Conservation (phyloP, 2,888 invertebrate genomes). For the Sesia bembeciformis region DNA sequence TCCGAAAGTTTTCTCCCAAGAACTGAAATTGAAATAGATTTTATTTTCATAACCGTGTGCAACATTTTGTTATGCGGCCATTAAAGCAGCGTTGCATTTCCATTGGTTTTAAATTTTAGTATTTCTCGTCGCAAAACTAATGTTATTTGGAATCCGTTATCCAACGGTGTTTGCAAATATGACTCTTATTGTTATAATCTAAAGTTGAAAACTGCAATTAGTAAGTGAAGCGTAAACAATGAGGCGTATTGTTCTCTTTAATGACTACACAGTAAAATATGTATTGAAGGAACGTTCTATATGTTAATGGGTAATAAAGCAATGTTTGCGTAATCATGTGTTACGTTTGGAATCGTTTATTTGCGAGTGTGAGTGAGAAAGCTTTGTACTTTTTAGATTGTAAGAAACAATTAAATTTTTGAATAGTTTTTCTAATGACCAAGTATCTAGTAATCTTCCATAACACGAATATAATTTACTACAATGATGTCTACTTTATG, state of each 20-base stretch:
- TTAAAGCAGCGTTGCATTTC: not conserved
- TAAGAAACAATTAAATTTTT: too few relatives aligned
- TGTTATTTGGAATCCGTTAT: not conserved
- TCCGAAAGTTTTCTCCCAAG: too few relatives aligned
- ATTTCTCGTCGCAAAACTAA: not conserved
- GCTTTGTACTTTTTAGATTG: too few relatives aligned
- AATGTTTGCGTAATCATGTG: constrained; percentile 13
- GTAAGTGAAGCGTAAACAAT: not conserved
- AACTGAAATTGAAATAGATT: too few relatives aligned
- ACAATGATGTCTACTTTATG: too few relatives aligned
- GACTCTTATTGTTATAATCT: not conserved
- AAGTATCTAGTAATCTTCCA: too few relatives aligned
- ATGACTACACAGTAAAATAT: not conserved
- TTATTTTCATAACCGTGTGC: too few relatives aligned
- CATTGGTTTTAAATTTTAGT: not conserved
- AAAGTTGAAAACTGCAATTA: not conserved
- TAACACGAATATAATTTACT: too few relatives aligned
- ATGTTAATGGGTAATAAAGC: constrained; percentile 29
- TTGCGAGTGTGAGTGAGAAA: constrained; percentile 3
- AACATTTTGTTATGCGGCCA: not conserved
- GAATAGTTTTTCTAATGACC: too few relatives aligned
- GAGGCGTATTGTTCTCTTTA: not conserved
- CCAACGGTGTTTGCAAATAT: not conserved
- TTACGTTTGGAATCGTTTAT: constrained; percentile 14
- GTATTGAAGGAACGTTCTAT: constrained; percentile 9